phyloP scores from a whole-genome alignment of 2,113 vertebrate genomes.

The Sceloporus tristichus region DNA sequence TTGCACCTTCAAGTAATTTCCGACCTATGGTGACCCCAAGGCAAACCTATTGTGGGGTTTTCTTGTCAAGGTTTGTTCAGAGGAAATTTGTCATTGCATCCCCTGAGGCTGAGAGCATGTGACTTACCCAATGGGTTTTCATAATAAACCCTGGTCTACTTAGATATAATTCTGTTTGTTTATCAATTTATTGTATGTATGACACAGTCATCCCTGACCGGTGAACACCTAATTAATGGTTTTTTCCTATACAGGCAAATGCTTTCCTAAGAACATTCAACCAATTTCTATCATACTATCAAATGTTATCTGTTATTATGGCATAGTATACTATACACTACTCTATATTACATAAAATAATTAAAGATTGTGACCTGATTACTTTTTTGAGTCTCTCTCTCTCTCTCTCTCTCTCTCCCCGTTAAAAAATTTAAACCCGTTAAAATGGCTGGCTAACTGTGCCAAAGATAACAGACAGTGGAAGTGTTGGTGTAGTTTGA shows the following conservation, averaged over 20 bases:
- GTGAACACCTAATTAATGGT: neutral
- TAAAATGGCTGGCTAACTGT: neutral
- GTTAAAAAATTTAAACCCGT: too few species aligned
- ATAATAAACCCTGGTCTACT: too few species aligned
- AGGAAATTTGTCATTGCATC: too few species aligned
- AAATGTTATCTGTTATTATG: neutral
- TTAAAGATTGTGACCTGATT: neutral
- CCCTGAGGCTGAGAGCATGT: too few species aligned
- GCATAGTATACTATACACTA: too few species aligned
- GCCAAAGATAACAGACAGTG: neutral
- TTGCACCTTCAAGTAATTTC: too few species aligned
- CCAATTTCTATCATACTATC: too few species aligned
- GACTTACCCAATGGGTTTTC: too few species aligned
- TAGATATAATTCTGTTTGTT: neutral
- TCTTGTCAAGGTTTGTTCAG: too few species aligned
- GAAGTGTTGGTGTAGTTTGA: neutral
- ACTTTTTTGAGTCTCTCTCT: neutral
- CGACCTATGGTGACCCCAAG: too few species aligned
- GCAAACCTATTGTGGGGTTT: too few species aligned
- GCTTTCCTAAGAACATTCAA: slow-evolving; percentile 6
- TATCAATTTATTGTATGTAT: neutral
- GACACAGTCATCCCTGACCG: slow-evolving; percentile 6
- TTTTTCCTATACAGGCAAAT: neutral
- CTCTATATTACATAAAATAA: neutral
- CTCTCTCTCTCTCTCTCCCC: too few species aligned